phyloP scores from a whole-genome alignment of 2,888 invertebrate genomes.

The Tenthredo distinguenda region DNA sequence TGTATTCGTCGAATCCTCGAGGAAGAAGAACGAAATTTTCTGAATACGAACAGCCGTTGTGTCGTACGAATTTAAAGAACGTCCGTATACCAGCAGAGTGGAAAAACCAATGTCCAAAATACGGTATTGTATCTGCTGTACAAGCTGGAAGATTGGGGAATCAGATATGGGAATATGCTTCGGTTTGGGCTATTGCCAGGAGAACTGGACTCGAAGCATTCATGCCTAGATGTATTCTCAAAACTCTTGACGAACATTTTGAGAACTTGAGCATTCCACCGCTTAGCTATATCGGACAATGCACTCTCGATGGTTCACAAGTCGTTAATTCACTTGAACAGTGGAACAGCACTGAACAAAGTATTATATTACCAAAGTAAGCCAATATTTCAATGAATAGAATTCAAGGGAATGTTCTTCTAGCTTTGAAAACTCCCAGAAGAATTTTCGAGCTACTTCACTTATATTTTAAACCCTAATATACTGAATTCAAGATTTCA shows the following conservation, averaged over 20 bases:
- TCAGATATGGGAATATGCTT: conserved; percentile 76
- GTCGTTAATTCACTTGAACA: conserved; percentile 79
- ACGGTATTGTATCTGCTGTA: conserved; percentile 73
- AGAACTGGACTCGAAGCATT: conserved; percentile 74
- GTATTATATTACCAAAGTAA: conserved; percentile 80
- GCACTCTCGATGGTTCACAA: conserved; percentile 78
- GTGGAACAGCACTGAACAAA: conserved; percentile 81
- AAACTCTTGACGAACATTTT: conserved; percentile 80
- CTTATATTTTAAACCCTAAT: no score
- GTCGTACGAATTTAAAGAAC: conserved; percentile 77
- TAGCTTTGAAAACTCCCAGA: neutral
- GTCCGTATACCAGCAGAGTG: conserved; percentile 74
- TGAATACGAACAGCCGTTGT: conserved; percentile 81
- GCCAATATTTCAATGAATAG: neutral
- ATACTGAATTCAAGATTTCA: neutral
- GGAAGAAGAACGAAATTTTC: conserved; percentile 77
- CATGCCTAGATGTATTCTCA: conserved; percentile 77
- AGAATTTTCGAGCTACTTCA: neutral
- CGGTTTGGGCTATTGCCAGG: conserved; percentile 76
- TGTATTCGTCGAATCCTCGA: conserved; percentile 79
- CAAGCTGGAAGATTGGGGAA: conserved; percentile 76
- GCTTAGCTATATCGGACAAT: conserved; percentile 80
- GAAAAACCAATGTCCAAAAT: conserved; percentile 73
- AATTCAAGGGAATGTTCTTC: conserved; percentile 7
- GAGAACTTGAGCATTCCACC: conserved; percentile 80